Evolutionary conservation across 2,888 invertebrate species (phyloP).

Genomic region (Platycnemis pennipes): DNA sequence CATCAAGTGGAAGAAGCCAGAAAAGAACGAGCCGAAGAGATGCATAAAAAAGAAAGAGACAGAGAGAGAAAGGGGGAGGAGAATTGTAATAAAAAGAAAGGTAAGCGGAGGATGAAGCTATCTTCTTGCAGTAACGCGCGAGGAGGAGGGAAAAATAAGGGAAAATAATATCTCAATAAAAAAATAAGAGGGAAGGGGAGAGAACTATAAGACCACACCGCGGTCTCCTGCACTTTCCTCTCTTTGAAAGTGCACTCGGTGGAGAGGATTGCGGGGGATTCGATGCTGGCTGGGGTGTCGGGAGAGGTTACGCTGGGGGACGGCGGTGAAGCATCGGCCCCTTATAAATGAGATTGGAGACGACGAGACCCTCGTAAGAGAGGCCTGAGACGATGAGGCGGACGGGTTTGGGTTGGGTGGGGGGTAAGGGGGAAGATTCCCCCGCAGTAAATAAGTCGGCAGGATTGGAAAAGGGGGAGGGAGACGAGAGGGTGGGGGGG

Average conservation of each 20-base stretch:
- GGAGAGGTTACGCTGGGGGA: too few species aligned
- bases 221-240: too few species aligned
- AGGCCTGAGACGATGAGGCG: background rate
- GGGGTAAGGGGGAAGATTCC: background rate
- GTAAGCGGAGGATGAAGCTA: background rate
- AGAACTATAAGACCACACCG: too few species aligned
- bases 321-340: too few species aligned
- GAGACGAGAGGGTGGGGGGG: background rate
- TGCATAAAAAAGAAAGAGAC: background rate
- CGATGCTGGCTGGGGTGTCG: too few species aligned
- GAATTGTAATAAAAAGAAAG: background rate
- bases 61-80: background rate
- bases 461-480: background rate
- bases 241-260: too few species aligned
- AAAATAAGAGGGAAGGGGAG: too few species aligned
- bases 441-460: constrained; percentile 46
- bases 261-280: too few species aligned
- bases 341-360: too few species aligned
- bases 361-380: background rate
- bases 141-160: too few species aligned
- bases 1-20: background rate
- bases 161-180: too few species aligned
- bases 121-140: too few species aligned
- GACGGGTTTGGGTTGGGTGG: background rate
- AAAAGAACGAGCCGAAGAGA: background rate